These are phyloP conservation scores for Neolamprologus falcicula DNA, from an alignment of 2,113 vertebrate species.

Conservation along the genomic window DNA sequence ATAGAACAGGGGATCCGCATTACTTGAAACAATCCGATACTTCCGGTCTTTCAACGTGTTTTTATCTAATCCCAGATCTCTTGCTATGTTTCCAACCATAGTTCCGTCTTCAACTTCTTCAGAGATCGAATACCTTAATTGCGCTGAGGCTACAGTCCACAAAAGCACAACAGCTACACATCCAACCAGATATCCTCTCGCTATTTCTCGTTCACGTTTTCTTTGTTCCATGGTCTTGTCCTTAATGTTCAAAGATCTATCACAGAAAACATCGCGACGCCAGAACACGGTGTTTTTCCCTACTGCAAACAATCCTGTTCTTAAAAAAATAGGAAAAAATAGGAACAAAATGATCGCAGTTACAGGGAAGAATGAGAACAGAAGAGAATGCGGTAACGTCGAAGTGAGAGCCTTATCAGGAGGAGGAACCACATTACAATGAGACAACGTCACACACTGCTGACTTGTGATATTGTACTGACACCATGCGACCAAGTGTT, in stretches of 20 bases:
- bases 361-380: neutral
- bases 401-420: neutral
- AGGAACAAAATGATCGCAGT: neutral
- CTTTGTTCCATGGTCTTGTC: constrained; percentile 57
- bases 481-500: constrained; percentile 28
- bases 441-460: neutral
- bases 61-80: constrained; percentile 59
- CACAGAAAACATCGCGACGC: neutral
- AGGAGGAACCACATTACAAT: neutral
- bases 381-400: neutral
- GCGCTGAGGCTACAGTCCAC: constrained; percentile 32
- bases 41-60: constrained; percentile 21
- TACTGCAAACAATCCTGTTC: fast-evolving
- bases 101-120: constrained; percentile 59
- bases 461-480: constrained; percentile 9
- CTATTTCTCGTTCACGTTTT: neutral
- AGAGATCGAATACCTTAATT: constrained; percentile 59
- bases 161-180: constrained; percentile 2
- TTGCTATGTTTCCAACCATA: constrained; percentile 55
- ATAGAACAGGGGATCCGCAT: constrained; percentile 21
- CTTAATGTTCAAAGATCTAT: neutral
- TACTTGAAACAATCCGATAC: constrained; percentile 53
- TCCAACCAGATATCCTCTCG: neutral
- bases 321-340: neutral
- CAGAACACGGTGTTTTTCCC: fast-evolving